Evolutionary conservation across 2,113 vertebrate genomes (phyloP), one percentile per base, ranked within the genome.

Genomic region (Silurus meridionalis): DNA sequence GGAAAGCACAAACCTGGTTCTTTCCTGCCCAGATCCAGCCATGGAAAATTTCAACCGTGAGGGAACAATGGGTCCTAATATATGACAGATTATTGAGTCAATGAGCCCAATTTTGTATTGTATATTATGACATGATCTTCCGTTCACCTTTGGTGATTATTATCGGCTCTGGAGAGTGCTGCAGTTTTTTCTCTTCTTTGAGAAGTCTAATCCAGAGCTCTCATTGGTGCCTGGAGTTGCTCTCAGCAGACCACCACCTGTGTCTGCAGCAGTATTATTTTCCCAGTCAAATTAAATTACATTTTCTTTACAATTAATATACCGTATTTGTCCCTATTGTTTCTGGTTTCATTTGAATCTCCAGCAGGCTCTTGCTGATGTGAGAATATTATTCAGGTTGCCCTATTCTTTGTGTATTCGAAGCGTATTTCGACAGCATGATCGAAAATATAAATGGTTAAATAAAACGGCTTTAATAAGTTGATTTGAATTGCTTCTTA

Each of bases 51-150:
- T 82, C 55, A 21, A 21, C 57, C n/a, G 28, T 13, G n/a, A 37
- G 4, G 52, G 37, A 84, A 82, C 85, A 81, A 80, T 83, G 57
- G 58, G 57, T 55, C 53, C 25, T 74, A 80, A 84, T 48, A 46
- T 13, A 69, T 79, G 81, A 48, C 17, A 64, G 61, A 67, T 53
- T 82, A 69, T 69, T 55, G 63, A 61, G 78, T 74, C 64, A 19
- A 25, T 21, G 52, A 72, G 84, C 80, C 80, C 19, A 28, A 17
- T 67, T 82, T 88, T 88, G 82, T 64, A 77, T 84, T 81, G 28
- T 63, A 50, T 23, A 8, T 82, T 17, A 67, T 81, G 82, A 88
- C 52, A 78, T 82, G 77, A 71, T 57, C 23, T 37, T 37, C 37
- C 37, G 37, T 69, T 37, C 55, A 55, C 48, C 14, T 37, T 72